Evolutionary conservation across 2,888 invertebrate species (phyloP), one percentile per base, ranked within the genome.

Genomic region (Orchesellides sinensis): DNA sequence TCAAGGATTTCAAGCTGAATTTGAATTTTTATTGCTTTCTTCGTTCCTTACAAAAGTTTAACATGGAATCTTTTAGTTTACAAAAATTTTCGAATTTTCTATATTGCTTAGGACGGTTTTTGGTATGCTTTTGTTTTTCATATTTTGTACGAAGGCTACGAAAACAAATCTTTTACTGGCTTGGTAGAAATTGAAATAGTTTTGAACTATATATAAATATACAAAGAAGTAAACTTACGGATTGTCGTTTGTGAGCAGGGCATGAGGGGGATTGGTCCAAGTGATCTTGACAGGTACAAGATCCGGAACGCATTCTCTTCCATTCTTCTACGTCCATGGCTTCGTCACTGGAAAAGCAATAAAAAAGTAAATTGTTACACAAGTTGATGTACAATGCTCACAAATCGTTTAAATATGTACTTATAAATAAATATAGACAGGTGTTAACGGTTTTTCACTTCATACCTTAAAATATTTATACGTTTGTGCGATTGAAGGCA

Each of bases 231-330:
- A 4, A 49, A 83, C 88, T 87, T 83, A 88, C 88, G 59, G 87
- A 85, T 82, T 80, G 85, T 74, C 85, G 83, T 61, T 83, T 84
- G 79, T 87, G 87, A 85, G 86, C 87, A 73, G 88, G 87, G 86
- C 90, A 84, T 52, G 84, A 40, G 54, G 87, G 82, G 56, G 86
- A 83, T 84, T 86, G 87, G 80, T 90, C 90, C 75, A 89, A 84
- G 70, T 89, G 89, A 89, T 95, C 95, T 0, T 93, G 94, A 0
- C 90, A 92, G 52, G 89, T 90, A 85, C 93, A 94, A 80, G 96
- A 96, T 90, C 96, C 96, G 27, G 95, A 95, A 72, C 96, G 92
- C 83, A 94, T 93, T 72, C 96, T 92, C 68, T 92, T 92, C 93
- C 94, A 93, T 81, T 93, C 93, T 81, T 94, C 94, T 89, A 93